Evolutionary conservation across 2,113 vertebrate species (phyloP), one percentile per base, ranked within the genome.

Genomic region (Corythornis madagascariensis): DNA sequence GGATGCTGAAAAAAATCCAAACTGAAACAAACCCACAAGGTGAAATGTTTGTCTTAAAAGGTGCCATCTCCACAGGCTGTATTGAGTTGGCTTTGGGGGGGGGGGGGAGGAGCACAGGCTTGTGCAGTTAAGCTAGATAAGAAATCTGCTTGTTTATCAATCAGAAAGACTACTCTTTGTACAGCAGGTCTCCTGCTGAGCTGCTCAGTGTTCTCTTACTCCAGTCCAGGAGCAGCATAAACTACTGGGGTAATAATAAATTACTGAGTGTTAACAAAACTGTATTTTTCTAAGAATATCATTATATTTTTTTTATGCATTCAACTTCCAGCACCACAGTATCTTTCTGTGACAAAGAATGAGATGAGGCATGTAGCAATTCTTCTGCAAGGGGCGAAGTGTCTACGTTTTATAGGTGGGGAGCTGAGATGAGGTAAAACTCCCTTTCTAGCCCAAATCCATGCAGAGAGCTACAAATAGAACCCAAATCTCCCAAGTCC

Each of bases 401-500:
- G 26, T 64, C 33, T 40, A 0, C 4, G 2, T 43, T 87, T 81
- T 72, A 53, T 50, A 59, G 83, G 19, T 6, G 0, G 52, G 31
- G 67, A 89, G 72, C 87, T 88, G 63, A 1, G 29, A 35, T 76
- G 19, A 80, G 40, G 43, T 73, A 71, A 73, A 66, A 73, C 47
- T 33, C 26, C 0, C 0, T 81, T 91, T 83, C 86, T 81, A 80
- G 69, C 82, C 31, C 31, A 71, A 77, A 38, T 63, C 64, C 33
- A 3, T 13, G 67, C 52, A 56, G 14, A 52, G 48, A 63, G 60
- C 83, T 91, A 57, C 10, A 15, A 93, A 89, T 86, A 96, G 89
- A 92, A 94, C 69, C 38, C 43, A 80, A 85, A 89, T 89, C 91
- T 93, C 87, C 19, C 0, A 13, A 88, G 89, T 77, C 87, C 75